Evolutionary conservation across 1,140 invertebrate genomes (phyloP), one percentile per base, ranked within the genome.

Genomic region (Drosophila obscura): DNA sequence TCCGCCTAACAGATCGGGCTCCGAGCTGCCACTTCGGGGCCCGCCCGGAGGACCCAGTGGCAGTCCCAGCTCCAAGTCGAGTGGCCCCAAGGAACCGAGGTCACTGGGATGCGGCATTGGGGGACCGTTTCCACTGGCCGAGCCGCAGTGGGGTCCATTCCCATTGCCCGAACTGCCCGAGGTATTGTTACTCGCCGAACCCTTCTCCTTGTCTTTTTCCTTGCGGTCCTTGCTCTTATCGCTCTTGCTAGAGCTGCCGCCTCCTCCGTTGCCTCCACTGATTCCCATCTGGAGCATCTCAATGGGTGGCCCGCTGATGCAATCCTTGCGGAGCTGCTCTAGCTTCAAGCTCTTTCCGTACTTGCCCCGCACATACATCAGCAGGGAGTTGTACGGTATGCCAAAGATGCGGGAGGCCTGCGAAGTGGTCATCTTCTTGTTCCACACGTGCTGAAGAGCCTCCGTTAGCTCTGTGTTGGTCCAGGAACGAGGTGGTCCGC

Each of bases 391-490:
- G 94, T 98, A 97, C 1, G 97, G 97, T 52, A 97, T 98, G 5
- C 96, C 96, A 90, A 97, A 97, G 78, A 97, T 96, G 46, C 96
- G 92, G 13, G 96, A 97, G 1, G 97, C 97, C 92, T 97, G 97
- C 67, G 96, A 97, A 1, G 97, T 97, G n/a, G 97, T 97, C 96
- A 97, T 97, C 87, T 97, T 97, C 85, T 97, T 97, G 91, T 97
- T 97, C 97, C 97, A 97, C 1, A 97, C 96, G 91, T 97, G 96
- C 80, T 97, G 96, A 13, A 97, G 93, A 0, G 96, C 96, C 92
- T 97, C 96, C 11, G 96, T 97, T 9, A 97, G 93, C 83, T 97
- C 97, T 0, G 95, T 95, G 92, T 97, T 97, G 15, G 96, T 97
- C 97, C 97, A 97, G 0, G 96, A 97, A 19, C 97, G 93, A 0